Conservation (phyloP, 37 sponge, comb jelly and placozoan species). For the Ephydatia muelleri region DNA sequence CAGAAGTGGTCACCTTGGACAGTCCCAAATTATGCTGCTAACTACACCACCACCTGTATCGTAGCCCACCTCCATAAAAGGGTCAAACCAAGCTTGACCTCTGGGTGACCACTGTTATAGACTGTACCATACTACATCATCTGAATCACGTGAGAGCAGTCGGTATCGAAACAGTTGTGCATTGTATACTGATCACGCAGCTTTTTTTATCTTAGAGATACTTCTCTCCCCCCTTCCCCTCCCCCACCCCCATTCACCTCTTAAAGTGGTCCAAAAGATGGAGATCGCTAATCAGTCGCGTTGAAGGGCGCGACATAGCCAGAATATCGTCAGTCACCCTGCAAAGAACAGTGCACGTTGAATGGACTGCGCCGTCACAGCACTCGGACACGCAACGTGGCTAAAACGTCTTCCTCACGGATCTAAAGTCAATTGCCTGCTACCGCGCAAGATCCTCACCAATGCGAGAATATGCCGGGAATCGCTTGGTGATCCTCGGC, state of each 20-base stretch:
- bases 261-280: constrained; percentile 72
- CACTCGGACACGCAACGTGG: too few species aligned
- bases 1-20: too few species aligned
- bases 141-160: neutral
- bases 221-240: too few species aligned
- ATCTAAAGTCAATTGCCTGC: too few species aligned
- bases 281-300: constrained; percentile 55
- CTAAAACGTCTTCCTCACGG: too few species aligned
- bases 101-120: neutral
- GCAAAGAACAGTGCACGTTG: neutral
- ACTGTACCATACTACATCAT: neutral
- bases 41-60: too few species aligned
- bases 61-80: too few species aligned
- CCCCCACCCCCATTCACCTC: constrained; percentile 49
- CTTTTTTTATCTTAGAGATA: too few species aligned
- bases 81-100: too few species aligned
- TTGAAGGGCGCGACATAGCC: constrained; percentile 96
- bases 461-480: constrained; percentile 69
- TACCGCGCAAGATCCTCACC: neutral
- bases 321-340: constrained; percentile 92
- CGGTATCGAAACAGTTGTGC: neutral
- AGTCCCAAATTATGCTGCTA: too few species aligned
- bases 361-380: too few species aligned
- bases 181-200: too few species aligned
- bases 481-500: constrained; percentile 60